phyloP scores from a whole-genome alignment of 2,797 vertebrate genomes.

The Capromys pilorides region DNA sequence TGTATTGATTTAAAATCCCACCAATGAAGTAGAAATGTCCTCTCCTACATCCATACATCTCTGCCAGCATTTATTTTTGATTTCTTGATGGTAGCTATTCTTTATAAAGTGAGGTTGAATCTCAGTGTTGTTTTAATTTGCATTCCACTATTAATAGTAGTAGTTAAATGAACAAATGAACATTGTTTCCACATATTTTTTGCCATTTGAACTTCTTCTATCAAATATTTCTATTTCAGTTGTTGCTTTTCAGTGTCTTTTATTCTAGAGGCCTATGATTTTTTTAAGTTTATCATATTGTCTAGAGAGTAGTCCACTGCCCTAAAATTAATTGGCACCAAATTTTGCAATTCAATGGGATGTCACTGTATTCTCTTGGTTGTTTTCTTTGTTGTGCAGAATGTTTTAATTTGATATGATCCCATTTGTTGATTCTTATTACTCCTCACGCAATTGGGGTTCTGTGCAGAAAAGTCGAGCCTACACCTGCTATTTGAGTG shows the following conservation, averaged over 20 bases:
- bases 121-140: neutral
- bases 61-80: neutral
- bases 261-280: neutral
- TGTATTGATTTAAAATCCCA: neutral
- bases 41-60: too few species aligned
- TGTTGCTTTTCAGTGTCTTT: neutral
- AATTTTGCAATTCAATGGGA: neutral
- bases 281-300: neutral
- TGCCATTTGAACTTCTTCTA: neutral
- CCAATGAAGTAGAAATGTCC: neutral
- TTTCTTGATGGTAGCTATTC: neutral
- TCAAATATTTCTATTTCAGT: neutral
- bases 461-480: neutral
- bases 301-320: neutral
- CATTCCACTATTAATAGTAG: neutral
- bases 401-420: neutral
- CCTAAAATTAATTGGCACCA: neutral
- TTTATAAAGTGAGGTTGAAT: neutral
- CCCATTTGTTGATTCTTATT: neutral
- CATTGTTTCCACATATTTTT: neutral
- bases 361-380: neutral
- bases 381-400: neutral
- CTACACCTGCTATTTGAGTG: neutral
- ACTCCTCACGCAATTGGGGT: neutral
- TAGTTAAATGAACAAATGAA: too few species aligned